phyloP scores from a whole-genome alignment of 2,113 vertebrate genomes.

The Odocoileus hemionus region DNA sequence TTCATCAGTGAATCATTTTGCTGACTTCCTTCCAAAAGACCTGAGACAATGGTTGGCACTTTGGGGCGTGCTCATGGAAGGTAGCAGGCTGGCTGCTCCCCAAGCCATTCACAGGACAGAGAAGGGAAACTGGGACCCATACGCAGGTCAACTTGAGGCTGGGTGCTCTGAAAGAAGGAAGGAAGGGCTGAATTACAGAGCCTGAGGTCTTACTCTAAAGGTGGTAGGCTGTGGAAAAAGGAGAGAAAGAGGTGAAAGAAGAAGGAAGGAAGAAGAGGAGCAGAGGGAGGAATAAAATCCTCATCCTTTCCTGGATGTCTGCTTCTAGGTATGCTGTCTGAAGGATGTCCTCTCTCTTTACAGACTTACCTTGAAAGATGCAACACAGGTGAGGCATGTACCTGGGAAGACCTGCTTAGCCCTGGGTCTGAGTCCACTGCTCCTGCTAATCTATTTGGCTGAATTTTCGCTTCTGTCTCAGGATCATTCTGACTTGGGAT shows the following conservation, averaged over 20 bases:
- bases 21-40: conserved; percentile 32
- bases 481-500: not conserved
- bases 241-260: not conserved
- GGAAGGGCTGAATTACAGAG: not conserved
- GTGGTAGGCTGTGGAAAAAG: not conserved
- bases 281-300: not conserved
- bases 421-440: not conserved
- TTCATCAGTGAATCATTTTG: not conserved
- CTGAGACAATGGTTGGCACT: not conserved
- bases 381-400: no score
- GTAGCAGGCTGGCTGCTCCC: not conserved
- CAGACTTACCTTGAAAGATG: not conserved
- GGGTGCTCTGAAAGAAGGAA: not conserved
- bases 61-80: not conserved
- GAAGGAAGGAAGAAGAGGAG: not conserved
- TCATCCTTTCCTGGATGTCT: not conserved
- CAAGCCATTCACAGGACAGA: not conserved
- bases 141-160: not conserved
- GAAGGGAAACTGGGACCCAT: not conserved
- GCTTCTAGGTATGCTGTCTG: not conserved
- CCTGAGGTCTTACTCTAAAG: not conserved
- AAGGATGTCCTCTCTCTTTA: no score
- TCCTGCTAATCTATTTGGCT: not conserved
- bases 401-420: not conserved
- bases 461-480: not conserved